These are phyloP conservation scores for Platynereis dumerilii DNA, from an alignment of 2,888 invertebrate genomes.

Conservation along the genomic window DNA sequence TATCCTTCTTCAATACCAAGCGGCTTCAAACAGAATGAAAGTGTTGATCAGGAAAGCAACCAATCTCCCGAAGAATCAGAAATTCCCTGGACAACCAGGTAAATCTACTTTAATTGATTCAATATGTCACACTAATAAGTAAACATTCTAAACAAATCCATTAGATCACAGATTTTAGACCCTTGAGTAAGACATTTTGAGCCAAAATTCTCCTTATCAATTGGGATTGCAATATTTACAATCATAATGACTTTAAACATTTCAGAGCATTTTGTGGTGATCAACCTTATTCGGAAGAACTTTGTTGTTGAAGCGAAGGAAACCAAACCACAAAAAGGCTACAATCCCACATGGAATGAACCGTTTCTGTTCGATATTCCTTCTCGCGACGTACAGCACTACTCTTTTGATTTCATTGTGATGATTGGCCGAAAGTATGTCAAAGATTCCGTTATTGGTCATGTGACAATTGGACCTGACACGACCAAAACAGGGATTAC, in stretches of 20 bases:
- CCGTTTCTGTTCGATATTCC: slow-evolving; percentile 50
- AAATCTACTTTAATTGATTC: no score
- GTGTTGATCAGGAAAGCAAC: slow-evolving; percentile 47
- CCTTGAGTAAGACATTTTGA: no score
- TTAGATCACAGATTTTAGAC: no score
- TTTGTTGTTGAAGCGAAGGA: slow-evolving; percentile 40
- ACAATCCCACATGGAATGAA: slow-evolving; percentile 50
- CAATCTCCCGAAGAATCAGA: slow-evolving; percentile 40
- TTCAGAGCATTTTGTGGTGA: slow-evolving; percentile 47
- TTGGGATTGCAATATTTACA: no score
- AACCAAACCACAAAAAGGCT: slow-evolving; percentile 41
- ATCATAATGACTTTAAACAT: no score
- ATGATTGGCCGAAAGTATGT: slow-evolving; percentile 45
- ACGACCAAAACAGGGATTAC: slow-evolving; percentile 40
- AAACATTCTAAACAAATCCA: no score
- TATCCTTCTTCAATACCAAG: slow-evolving; percentile 46
- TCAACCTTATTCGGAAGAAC: slow-evolving; percentile 40
- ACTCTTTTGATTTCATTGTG: slow-evolving; percentile 45
- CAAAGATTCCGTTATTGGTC: slow-evolving; percentile 49
- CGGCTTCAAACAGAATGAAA: slow-evolving; percentile 44
- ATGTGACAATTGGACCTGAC: slow-evolving; percentile 45
- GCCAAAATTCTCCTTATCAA: no score
- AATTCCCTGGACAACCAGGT: slow-evolving; percentile 21
- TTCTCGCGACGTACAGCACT: slow-evolving; percentile 32
- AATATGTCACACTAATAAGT: no score